A percentile compares a stretch with the other conserved stretches of the same genome.
Evolutionary conservation across 1,140 invertebrate species (phyloP).

Genomic region (Ceratina australensis): DNA sequence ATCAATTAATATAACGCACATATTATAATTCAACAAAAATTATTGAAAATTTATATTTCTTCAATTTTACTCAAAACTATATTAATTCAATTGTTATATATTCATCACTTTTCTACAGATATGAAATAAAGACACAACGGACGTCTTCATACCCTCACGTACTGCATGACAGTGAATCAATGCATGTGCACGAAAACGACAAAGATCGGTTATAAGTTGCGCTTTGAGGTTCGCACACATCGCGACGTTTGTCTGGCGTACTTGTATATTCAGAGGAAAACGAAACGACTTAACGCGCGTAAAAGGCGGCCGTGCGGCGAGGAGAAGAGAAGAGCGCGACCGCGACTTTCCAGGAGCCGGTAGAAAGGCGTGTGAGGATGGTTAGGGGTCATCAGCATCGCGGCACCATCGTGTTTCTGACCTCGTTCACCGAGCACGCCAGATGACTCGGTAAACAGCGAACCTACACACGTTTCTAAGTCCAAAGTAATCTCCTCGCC

Average conservation of each 20-base stretch:
- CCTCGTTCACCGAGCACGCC: conserved; percentile 67
- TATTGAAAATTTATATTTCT: too few species aligned
- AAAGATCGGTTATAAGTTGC: too few species aligned
- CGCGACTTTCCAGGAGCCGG: conserved; percentile 50
- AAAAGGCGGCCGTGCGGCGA: conserved; percentile 19
- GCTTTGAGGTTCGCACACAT: not conserved
- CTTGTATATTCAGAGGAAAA: conserved; percentile 8
- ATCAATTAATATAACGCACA: too few species aligned
- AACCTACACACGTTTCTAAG: conserved; percentile 18
- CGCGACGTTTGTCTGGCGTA: not conserved
- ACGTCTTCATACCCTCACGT: too few species aligned
- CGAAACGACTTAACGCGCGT: not conserved
- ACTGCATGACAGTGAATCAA: too few species aligned
- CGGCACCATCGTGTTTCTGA: conserved; percentile 68
- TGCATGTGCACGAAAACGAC: too few species aligned
- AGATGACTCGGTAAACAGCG: conserved; percentile 68
- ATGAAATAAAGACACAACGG: too few species aligned
- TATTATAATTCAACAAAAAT: too few species aligned
- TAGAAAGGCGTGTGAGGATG: conserved; percentile 55
- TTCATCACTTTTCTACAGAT: too few species aligned
- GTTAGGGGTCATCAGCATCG: conserved; percentile 69
- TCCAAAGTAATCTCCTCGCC: conserved; percentile 8
- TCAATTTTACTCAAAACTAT: too few species aligned
- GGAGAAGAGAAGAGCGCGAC: conserved; percentile 33
- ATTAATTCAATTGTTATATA: too few species aligned